A percentile compares a stretch with the other conserved stretches of the same genome.
phyloP scores from a whole-genome alignment of 2,797 vertebrate species.

The Dryobates pubescens region DNA sequence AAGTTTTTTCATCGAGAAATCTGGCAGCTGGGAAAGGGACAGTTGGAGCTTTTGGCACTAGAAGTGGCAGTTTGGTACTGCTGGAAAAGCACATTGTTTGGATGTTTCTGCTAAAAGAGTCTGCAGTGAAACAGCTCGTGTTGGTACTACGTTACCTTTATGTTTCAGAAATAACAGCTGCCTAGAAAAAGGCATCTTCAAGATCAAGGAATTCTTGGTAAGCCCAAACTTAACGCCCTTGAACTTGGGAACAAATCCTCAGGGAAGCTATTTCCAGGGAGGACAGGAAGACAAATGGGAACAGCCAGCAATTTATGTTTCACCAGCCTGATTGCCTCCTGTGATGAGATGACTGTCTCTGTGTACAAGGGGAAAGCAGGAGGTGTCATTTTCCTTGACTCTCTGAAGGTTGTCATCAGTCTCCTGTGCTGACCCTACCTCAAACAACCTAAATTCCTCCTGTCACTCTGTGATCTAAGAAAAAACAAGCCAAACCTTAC shows the following conservation, averaged over 20 bases:
- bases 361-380: background rate
- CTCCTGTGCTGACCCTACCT: background rate
- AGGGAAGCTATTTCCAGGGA: background rate
- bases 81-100: conserved; percentile 24
- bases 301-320: background rate
- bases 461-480: background rate
- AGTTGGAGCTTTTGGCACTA: conserved; percentile 56
- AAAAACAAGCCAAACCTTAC: background rate
- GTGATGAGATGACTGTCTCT: background rate
- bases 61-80: background rate
- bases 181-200: background rate
- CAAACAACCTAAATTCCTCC: background rate
- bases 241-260: background rate
- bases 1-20: background rate
- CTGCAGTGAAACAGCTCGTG: background rate
- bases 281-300: background rate
- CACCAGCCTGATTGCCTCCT: background rate
- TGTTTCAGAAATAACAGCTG: conserved; percentile 25
- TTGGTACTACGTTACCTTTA: background rate
- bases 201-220: background rate
- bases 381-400: background rate
- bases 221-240: background rate
- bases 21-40: conserved; percentile 26
- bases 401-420: background rate
- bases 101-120: conserved; percentile 21